Conservation (phyloP, 2,888 invertebrate genomes). For the Diplolepis rosae region DNA sequence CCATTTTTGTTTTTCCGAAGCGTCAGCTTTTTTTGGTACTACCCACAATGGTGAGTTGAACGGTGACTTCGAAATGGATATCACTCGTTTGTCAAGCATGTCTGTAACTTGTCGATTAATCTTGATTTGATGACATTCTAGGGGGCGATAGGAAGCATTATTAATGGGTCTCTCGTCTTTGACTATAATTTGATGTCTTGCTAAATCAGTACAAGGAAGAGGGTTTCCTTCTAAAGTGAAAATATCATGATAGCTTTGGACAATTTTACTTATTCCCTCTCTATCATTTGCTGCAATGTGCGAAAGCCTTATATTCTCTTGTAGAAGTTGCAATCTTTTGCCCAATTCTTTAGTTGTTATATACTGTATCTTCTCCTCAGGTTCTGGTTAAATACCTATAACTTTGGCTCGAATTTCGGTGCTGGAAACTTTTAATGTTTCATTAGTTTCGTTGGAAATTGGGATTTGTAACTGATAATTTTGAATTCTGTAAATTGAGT, state of each 20-base stretch:
- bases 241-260: background rate
- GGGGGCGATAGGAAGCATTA: background rate
- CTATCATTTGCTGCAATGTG: too few relatives aligned
- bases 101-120: background rate
- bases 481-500: too few relatives aligned
- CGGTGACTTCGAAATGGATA: background rate
- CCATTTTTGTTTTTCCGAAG: slow-evolving; percentile 23
- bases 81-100: background rate
- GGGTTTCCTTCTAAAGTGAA: background rate
- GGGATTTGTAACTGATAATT: too few relatives aligned
- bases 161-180: background rate
- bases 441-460: too few relatives aligned
- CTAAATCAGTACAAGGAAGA: background rate
- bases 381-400: too few relatives aligned
- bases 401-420: too few relatives aligned
- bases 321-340: too few relatives aligned
- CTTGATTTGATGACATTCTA: background rate
- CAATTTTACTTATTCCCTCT: too few relatives aligned
- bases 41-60: slow-evolving; percentile 5
- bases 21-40: background rate
- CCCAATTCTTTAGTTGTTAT: too few relatives aligned
- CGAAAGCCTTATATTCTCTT: too few relatives aligned
- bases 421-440: too few relatives aligned
- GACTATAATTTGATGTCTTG: background rate
- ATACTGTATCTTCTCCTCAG: too few relatives aligned